phyloP scores from a whole-genome alignment of 2,797 vertebrate species.

The Antennarius maculatus region DNA sequence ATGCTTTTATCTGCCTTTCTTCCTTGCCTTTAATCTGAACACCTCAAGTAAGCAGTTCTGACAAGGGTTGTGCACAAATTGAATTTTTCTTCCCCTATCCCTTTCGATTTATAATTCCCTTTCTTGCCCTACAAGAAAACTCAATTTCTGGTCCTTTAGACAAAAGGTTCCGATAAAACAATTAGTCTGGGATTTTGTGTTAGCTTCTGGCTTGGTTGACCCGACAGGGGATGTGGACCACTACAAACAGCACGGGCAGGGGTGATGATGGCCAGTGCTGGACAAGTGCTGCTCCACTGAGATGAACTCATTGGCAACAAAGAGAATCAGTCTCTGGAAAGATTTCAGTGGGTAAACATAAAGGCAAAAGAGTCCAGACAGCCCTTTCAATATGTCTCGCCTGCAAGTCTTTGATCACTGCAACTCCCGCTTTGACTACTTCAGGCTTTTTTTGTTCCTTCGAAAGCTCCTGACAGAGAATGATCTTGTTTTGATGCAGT shows the following conservation, averaged over 20 bases:
- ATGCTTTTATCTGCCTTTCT: conserved; percentile 66
- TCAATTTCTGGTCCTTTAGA: conserved; percentile 80
- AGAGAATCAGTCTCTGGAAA: conserved; percentile 32
- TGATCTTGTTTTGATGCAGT: conserved; percentile 28
- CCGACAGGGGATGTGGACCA: conserved; percentile 51
- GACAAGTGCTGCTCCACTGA: conserved; percentile 46
- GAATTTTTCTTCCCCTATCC: conserved; percentile 69
- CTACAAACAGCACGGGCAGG: conserved; percentile 58
- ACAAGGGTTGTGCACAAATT: conserved; percentile 76
- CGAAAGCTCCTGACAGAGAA: neutral
- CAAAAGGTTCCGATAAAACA: conserved; percentile 77
- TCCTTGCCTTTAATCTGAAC: conserved; percentile 68
- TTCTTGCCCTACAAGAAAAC: conserved; percentile 68
- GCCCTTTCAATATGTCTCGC: conserved; percentile 23
- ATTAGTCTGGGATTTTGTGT: conserved; percentile 71
- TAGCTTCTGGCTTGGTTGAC: conserved; percentile 57
- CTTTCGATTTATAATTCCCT: conserved; percentile 77
- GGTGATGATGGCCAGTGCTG: conserved; percentile 55
- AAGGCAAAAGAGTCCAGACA: conserved; percentile 49
- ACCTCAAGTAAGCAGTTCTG: conserved; percentile 74
- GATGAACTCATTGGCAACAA: conserved; percentile 56
- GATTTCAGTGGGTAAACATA: conserved; percentile 34
- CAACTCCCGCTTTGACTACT: conserved; percentile 38
- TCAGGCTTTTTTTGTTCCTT: conserved; percentile 1
- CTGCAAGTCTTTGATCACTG: conserved; percentile 44